Evolutionary conservation across 37 sponge, comb jelly and placozoan species (phyloP), one percentile per base, ranked within the genome.

Genomic region (Diacarnus erythraeanus): DNA sequence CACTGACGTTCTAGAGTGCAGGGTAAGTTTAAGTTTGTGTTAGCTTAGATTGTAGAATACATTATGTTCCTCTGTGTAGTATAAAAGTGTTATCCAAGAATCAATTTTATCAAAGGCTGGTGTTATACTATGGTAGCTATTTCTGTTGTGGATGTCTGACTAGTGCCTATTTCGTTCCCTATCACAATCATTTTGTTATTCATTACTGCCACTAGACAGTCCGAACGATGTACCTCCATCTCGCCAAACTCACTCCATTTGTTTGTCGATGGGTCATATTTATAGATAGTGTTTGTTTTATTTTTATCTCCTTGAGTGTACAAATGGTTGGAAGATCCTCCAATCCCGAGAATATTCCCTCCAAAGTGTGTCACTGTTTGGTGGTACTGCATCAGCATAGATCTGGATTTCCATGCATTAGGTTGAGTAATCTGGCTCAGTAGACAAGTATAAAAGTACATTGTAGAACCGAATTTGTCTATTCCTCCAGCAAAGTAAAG

Each of bases 1-100:
- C 0, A 67, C 83, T 72, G 94, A 94, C 64, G 60, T 77, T 8
- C 79, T 94, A 38, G 94, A 94, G 75, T 94, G 90, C 47, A 83
- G 85, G 51, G 94, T 94, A 70, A 86, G 94, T 81, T 17, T 31
- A 8, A 47, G 51, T 12, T 15, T 47, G 51, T n/a, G n/a, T n/a
- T n/a, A n/a, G n/a, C n/a, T n/a, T n/a, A n/a, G n/a, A n/a, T n/a
- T n/a, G n/a, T n/a, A n/a, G n/a, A n/a, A n/a, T n/a, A n/a, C n/a
- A n/a, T n/a, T n/a, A n/a, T n/a, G n/a, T n/a, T n/a, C n/a, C n/a
- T n/a, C n/a, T n/a, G n/a, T n/a, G n/a, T n/a, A n/a, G n/a, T n/a
- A n/a, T n/a, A n/a, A n/a, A n/a, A n/a, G n/a, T n/a, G n/a, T n/a
- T n/a, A n/a, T n/a, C n/a, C n/a, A n/a, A n/a, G n/a, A n/a, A n/a